Base-by-base conservation (phyloP, 2,113 vertebrate genomes). In the Pelusios castaneus region DNA sequence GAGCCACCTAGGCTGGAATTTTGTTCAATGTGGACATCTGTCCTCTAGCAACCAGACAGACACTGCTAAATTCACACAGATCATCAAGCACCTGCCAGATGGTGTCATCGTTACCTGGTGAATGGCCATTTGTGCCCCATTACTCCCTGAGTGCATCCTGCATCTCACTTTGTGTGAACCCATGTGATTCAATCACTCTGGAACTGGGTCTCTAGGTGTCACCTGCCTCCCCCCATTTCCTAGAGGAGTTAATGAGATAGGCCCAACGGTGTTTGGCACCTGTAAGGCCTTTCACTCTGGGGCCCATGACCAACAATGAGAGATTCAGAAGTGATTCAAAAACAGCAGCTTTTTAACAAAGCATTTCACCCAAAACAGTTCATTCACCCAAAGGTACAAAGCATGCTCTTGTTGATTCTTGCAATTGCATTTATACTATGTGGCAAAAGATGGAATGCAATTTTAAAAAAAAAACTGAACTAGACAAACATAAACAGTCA, bases 381-480 rank as follows among this genome's bases (percentile, higher is more conserved):
- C 34, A n/a, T 54, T 21, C 34, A 51, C 21, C 34, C 22, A 54
- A 70, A 70, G n/a, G n/a, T 70, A 38, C 4, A 70, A 38, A 70
- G 8, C 63, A n/a, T 70, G 49, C n/a, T 92, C 92, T 87, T 82
- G 60, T 1, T n/a, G 60, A 29, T 38, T 82, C 84, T 77, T 78
- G 60, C 55, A 2, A 1, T 41, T 47, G 79, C 56, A 89, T 89
- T 54, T 49, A 45, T 11, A 54, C 3, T 4, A 82, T 0, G 0
- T 1, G 1, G 84, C 2, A 3, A 43, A 80, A 93, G 87, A 89
- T 55, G 1, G 2, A 56, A 84, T 25, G 84, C 45, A 45, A 13
- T 90, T 52, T 49, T n/a, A n/a, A 83, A 91, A 79, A 91, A 58
- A 63, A 81, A 88, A 56, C 9, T 55, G 31, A 31, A 29, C 10